Base-by-base conservation (phyloP, 2,113 vertebrate species). In the Hylia prasina region DNA sequence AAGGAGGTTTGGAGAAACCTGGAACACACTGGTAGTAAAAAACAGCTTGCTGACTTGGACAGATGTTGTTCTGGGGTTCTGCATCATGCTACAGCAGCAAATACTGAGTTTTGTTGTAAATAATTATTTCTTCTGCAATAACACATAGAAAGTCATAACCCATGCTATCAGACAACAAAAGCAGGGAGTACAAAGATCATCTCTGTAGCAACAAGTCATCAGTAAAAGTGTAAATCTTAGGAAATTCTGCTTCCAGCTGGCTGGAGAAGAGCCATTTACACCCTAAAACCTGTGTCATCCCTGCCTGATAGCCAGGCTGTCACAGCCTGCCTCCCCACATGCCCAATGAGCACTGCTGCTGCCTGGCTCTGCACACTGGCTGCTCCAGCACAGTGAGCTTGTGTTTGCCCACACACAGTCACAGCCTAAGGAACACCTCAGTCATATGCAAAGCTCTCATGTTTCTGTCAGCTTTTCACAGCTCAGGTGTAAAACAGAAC, bases 321-420 rank as follows among this genome's bases (percentile, higher is more conserved):
- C 47, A 9, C 28, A 35, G 56, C 40, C 80, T 64, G 42, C 15
- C 21, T 54, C 12, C 28, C 30, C 23, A 5, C 31, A 13, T 0
- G 6, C 30, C 35, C 16, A 1, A 2, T 4, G 15, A 76, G 27
- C 54, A 1, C 25, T 3, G 35, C 4, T n/a, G 63, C 70, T 37
- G 44, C 51, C 40, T 21, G 0, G 53, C 40, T 54, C 3, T 1
- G 1, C 39, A 17, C 18, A 1, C 66, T 15, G 23, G 1, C 25
- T 13, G 13, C 10, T 79, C 71, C 50, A 56, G 47, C 60, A 35
- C 30, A 78, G 24, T 0, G 23, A 86, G 58, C 33, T n/a, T 24
- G 25, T 40, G 40, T 66, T 78, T 90, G 51, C 60, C 27, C 68
- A 50, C 33, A 22, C 2, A 15, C 9, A 35, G 35, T 5, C 75